phyloP scores from a whole-genome alignment of 2,113 vertebrate species.

The Epinephelus fuscoguttatus region DNA sequence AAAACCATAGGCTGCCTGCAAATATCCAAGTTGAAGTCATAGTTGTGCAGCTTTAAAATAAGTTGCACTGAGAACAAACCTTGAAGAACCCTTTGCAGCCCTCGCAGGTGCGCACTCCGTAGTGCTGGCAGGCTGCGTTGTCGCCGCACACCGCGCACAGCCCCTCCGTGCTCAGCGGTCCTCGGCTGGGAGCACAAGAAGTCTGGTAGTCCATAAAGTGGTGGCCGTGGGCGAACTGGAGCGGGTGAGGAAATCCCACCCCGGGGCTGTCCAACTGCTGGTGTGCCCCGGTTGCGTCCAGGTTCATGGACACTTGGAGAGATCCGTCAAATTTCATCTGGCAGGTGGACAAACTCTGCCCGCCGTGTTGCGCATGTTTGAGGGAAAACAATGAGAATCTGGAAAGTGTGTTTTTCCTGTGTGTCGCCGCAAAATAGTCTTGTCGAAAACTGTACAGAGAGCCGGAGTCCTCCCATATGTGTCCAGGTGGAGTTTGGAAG shows the following conservation, averaged over 20 bases:
- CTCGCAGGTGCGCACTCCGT: conserved; percentile 95
- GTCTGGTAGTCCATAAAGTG: conserved; percentile 91
- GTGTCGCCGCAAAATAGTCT: conserved; percentile 93
- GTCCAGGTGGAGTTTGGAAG: conserved; percentile 88
- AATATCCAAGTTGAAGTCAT: neutral
- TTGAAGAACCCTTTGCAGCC: conserved; percentile 97
- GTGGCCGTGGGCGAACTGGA: conserved; percentile 90
- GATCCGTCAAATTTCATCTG: conserved; percentile 94
- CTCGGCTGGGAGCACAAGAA: conserved; percentile 85
- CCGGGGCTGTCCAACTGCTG: conserved; percentile 87
- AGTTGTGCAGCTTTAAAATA: neutral
- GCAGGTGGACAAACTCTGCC: conserved; percentile 89
- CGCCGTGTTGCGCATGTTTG: conserved; percentile 91
- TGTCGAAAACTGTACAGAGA: conserved; percentile 93
- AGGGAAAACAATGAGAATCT: conserved; percentile 95
- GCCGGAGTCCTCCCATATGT: conserved; percentile 93
- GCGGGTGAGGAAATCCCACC: conserved; percentile 89
- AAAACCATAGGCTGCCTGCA: neutral
- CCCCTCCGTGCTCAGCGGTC: conserved; percentile 89
- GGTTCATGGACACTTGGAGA: conserved; percentile 90
- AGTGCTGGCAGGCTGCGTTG: conserved; percentile 96
- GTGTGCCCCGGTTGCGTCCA: conserved; percentile 87
- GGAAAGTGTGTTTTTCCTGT: conserved; percentile 91
- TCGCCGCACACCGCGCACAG: conserved; percentile 97
- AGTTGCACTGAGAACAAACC: conserved; percentile 76